A percentile compares a stretch with the other conserved stretches of the same genome.
Evolutionary conservation across 2,113 vertebrate species (phyloP).

Genomic region (Sinocyclocheilus maitianheensis): DNA sequence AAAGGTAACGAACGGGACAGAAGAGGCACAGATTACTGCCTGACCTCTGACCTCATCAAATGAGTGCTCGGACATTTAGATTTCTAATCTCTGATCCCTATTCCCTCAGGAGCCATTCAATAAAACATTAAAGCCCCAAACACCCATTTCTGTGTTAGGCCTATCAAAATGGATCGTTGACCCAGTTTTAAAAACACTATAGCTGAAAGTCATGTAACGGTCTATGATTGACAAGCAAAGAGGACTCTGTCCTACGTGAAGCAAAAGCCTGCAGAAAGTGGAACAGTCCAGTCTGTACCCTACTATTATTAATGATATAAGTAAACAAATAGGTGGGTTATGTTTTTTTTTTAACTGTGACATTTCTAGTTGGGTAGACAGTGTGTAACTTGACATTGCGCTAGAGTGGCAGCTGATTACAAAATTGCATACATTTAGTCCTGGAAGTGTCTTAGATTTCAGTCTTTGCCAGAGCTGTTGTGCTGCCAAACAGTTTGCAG

Average conservation of each 20-base stretch:
- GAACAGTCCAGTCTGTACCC: too few relatives aligned
- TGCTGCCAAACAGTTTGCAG: too few relatives aligned
- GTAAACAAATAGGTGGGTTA: too few relatives aligned
- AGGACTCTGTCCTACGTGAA: not conserved
- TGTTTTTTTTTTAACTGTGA: too few relatives aligned
- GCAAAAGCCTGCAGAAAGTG: too few relatives aligned
- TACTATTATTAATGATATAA: too few relatives aligned
- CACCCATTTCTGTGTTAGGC: not conserved
- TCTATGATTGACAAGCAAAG: not conserved
- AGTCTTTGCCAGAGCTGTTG: too few relatives aligned
- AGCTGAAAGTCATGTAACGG: not conserved
- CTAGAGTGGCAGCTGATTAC: too few relatives aligned
- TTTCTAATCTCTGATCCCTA: not conserved
- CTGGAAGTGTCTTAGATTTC: too few relatives aligned
- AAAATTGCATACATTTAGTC: too few relatives aligned
- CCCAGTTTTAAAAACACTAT: constrained; percentile 1
- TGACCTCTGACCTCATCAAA: constrained; percentile 6
- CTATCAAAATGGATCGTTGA: not conserved
- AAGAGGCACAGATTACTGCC: constrained; percentile 22
- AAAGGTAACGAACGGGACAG: constrained; percentile 11
- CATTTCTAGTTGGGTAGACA: too few relatives aligned
- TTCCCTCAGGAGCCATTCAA: not conserved
- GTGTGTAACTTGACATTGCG: too few relatives aligned
- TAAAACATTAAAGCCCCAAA: constrained; percentile 1
- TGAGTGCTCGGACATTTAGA: not conserved